Conservation (phyloP, 2,888 invertebrate genomes). For the Pomacea canaliculata region DNA sequence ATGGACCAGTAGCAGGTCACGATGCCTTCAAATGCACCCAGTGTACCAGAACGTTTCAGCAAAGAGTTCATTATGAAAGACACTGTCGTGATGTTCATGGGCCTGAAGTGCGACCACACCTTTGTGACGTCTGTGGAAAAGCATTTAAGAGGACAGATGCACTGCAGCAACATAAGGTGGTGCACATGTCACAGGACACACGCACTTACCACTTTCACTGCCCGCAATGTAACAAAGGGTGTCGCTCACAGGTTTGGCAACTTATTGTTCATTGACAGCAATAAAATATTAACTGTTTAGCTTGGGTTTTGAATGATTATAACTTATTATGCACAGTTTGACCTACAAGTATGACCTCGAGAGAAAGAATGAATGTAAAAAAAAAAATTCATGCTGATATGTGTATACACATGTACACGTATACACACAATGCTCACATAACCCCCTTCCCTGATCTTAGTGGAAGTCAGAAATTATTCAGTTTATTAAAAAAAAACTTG, state of each 20-base stretch:
- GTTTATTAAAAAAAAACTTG: too few species aligned
- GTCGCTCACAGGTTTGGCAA: slow-evolving; percentile 60
- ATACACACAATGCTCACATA: too few species aligned
- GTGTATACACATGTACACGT: too few species aligned
- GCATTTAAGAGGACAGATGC: slow-evolving; percentile 73
- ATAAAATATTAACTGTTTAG: background rate
- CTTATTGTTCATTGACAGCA: background rate
- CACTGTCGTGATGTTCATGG: slow-evolving; percentile 72
- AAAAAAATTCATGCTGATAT: too few species aligned
- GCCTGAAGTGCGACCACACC: slow-evolving; percentile 71
- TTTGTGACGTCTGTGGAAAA: slow-evolving; percentile 73
- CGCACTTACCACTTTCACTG: slow-evolving; percentile 58
- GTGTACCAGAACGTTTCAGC: slow-evolving; percentile 68
- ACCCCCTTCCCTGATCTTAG: too few species aligned
- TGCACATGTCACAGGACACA: slow-evolving; percentile 63
- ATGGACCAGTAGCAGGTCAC: slow-evolving; percentile 20
- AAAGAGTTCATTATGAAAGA: slow-evolving; percentile 68
- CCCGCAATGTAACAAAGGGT: slow-evolving; percentile 63
- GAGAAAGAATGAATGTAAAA: too few species aligned
- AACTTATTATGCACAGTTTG: too few species aligned
- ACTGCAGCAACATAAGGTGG: slow-evolving; percentile 71
- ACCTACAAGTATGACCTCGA: too few species aligned
- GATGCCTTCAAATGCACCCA: slow-evolving; percentile 60
- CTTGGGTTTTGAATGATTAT: background rate
- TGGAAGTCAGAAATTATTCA: too few species aligned